These are phyloP conservation scores for Hemiscyllium ocellatum DNA, from an alignment of 2,113 vertebrate species.

Conservation along the genomic window DNA sequence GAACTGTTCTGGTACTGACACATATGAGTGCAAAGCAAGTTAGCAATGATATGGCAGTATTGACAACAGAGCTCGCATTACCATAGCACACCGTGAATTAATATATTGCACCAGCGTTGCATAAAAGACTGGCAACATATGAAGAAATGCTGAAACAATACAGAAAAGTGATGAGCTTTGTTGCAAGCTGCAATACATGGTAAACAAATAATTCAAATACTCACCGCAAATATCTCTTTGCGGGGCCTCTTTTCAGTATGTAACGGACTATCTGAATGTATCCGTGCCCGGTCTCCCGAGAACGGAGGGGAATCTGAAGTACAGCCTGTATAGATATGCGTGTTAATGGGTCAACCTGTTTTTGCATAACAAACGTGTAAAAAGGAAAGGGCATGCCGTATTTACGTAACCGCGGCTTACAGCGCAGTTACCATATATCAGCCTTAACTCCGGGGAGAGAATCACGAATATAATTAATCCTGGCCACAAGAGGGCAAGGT, in stretches of 20 bases:
- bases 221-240: neutral
- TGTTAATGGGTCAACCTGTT: neutral
- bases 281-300: neutral
- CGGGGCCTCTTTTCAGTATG: neutral
- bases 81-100: neutral
- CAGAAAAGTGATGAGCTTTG: neutral
- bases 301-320: neutral
- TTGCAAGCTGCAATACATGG: neutral
- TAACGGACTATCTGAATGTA: neutral
- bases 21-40: neutral
- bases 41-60: neutral
- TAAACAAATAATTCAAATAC: neutral
- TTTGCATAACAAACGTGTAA: neutral
- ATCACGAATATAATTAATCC: neutral
- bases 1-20: neutral
- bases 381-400: neutral
- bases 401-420: neutral
- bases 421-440: neutral
- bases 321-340: neutral
- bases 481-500: constrained; percentile 10
- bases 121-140: neutral
- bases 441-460: neutral
- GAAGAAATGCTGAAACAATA: neutral
- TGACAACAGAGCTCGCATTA: neutral
- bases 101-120: neutral